Base-by-base conservation (phyloP, 2,113 vertebrate genomes). In the Hyaena hyaena region DNA sequence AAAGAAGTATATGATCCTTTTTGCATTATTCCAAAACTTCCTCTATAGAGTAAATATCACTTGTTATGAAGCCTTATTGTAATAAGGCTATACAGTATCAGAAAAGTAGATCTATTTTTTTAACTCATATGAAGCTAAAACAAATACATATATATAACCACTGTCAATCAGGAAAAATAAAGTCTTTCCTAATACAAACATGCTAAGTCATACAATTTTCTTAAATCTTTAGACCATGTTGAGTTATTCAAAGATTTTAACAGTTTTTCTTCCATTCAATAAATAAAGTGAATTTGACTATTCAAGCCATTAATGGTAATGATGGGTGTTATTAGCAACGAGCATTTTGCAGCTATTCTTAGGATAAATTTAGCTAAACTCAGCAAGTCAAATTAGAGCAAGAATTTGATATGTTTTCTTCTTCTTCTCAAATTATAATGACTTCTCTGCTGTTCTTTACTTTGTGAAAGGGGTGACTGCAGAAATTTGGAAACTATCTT, bases 281-380 rank as follows among this genome's bases (percentile, higher is more conserved):
- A 97, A 96, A 95, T 97, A 95, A 96, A 94, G 61, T 65, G 77
- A 93, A 91, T 88, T 74, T 97, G 73, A 95, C 53, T 95, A 58
- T 85, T 95, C 26, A 84, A 92, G 66, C 35, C 39, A 97, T 90
- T 90, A 76, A 82, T 83, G 35, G 66, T 92, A 96, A 97, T 93
- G 33, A 81, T 79, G 79, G 68, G 26, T 50, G 55, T 96, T 92
- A 95, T 90, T 86, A 89, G 74, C 66, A 97, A 93, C 26, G 15
- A 92, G 35, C 82, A 74, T 84, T 96, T 83, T 81, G 74, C 65
- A 96, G 63, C n/a, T 94, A 79, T 94, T 96, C 92, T 96, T 48
- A 83, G 83, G 80, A 88, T 81, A 96, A 93, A 96, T 80, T 96
- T 95, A 95, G 58, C 80, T 96, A 97, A 97, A 68, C 63, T 98